Conservation (phyloP, 2,797 vertebrate genomes). For the Enteromius paludinosus region DNA sequence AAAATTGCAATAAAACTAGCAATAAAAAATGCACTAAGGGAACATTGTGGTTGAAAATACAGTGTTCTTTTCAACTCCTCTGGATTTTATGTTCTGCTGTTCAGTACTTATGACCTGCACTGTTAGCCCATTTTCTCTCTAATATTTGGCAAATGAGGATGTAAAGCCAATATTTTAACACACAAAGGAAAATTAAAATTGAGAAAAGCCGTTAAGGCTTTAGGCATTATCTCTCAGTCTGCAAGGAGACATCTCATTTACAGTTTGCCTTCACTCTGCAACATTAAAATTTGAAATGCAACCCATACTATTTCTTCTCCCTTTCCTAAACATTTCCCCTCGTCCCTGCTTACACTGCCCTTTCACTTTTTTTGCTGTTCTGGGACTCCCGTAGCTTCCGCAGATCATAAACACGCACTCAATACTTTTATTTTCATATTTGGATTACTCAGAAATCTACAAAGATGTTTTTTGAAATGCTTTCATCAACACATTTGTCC, state of each 20-base stretch:
- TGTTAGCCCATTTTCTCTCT: constrained; percentile 28
- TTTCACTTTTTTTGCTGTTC: constrained; percentile 29
- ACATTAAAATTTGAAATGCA: constrained; percentile 46
- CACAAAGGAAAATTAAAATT: constrained; percentile 8
- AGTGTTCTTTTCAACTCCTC: constrained; percentile 8
- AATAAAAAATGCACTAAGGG: not conserved
- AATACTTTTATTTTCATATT: constrained; percentile 29
- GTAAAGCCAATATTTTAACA: constrained; percentile 3
- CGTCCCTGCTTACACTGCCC: constrained; percentile 22
- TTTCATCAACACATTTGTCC: constrained; percentile 11
- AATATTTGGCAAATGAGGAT: constrained; percentile 22
- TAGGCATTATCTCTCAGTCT: constrained; percentile 39
- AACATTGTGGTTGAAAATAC: not conserved
- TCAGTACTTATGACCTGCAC: not conserved
- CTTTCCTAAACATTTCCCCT: constrained; percentile 17
- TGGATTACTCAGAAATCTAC: constrained; percentile 4
- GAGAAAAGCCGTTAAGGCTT: not conserved
- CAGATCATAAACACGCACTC: constrained; percentile 22
- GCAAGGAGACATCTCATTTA: constrained; percentile 24
- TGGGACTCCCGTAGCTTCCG: constrained; percentile 18
- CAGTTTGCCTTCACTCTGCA: constrained; percentile 12
- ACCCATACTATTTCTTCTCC: constrained; percentile 16
- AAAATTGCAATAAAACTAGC: not conserved
- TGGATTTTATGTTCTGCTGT: constrained; percentile 16
- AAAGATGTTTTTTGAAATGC: constrained; percentile 12